These are phyloP conservation scores for Parnassius smintheus DNA, from an alignment of 2,888 invertebrate genomes.

Conservation along the genomic window DNA sequence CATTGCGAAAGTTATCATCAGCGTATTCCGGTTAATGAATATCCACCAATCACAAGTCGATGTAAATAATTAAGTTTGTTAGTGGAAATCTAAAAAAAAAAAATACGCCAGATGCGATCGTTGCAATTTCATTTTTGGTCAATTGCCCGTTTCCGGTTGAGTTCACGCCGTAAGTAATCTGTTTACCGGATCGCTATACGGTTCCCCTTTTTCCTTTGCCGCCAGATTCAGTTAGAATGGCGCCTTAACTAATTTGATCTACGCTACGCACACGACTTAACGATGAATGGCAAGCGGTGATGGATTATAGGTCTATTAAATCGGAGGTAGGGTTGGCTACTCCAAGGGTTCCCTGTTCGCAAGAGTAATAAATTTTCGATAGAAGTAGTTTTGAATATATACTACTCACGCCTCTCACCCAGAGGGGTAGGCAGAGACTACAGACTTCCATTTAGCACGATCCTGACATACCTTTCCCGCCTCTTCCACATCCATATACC, in stretches of 20 bases:
- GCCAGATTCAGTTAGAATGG: conserved; percentile 14
- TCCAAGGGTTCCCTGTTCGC: no score
- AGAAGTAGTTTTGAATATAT: no score
- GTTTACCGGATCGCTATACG: conserved; percentile 1
- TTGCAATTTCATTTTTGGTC: neutral
- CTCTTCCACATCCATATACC: no score
- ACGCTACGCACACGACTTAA: conserved; percentile 48
- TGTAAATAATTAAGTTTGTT: neutral
- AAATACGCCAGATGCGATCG: neutral
- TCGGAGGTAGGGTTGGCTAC: no score
- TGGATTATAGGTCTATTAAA: neutral
- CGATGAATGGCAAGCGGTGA: conserved; percentile 17
- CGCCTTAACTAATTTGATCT: conserved; percentile 42
- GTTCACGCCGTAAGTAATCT: conserved; percentile 3
- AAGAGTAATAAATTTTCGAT: no score
- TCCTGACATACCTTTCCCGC: no score
- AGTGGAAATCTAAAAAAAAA: neutral
- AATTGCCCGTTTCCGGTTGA: conserved; percentile 8
- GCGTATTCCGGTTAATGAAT: no score
- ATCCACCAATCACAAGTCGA: no score
- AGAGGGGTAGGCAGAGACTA: no score
- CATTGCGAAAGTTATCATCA: no score
- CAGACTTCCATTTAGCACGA: no score
- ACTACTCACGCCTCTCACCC: no score
- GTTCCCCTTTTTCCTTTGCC: neutral